Conservation (phyloP, 2,797 vertebrate species). For the Tokudaia tokunoshimensis region DNA sequence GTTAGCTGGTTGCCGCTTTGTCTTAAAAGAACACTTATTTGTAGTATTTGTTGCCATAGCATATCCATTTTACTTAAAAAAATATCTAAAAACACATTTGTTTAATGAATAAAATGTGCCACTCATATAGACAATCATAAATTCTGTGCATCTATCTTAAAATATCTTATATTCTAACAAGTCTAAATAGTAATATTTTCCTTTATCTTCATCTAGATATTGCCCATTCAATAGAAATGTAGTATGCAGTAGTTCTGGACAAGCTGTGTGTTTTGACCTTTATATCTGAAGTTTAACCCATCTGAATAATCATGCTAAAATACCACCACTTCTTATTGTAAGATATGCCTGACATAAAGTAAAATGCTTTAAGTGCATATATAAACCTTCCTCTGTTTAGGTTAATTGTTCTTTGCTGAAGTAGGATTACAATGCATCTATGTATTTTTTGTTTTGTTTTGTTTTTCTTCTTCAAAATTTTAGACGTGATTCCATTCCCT, state of each 20-base stretch:
- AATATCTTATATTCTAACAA: background rate
- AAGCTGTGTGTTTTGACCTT: conserved; percentile 8
- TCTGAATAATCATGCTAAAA: background rate
- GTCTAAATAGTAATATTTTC: background rate
- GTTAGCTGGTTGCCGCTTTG: too few species aligned
- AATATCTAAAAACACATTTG: background rate
- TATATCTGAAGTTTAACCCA: conserved; percentile 8
- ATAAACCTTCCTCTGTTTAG: background rate
- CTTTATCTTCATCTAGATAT: background rate
- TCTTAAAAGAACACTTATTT: background rate
- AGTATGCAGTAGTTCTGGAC: background rate
- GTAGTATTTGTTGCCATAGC: background rate
- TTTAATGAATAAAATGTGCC: background rate
- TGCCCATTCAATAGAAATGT: background rate
- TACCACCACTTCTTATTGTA: background rate
- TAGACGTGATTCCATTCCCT: background rate
- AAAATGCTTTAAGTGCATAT: background rate
- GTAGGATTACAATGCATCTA: background rate
- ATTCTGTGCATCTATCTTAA: background rate
- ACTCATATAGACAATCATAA: background rate
- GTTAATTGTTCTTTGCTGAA: background rate
- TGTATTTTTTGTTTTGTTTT: background rate
- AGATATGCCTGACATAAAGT: background rate
- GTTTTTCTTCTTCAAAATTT: background rate
- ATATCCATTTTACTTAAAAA: background rate